Conservation (phyloP, 2,888 invertebrate species). For the Cheilosia vernalis region DNA sequence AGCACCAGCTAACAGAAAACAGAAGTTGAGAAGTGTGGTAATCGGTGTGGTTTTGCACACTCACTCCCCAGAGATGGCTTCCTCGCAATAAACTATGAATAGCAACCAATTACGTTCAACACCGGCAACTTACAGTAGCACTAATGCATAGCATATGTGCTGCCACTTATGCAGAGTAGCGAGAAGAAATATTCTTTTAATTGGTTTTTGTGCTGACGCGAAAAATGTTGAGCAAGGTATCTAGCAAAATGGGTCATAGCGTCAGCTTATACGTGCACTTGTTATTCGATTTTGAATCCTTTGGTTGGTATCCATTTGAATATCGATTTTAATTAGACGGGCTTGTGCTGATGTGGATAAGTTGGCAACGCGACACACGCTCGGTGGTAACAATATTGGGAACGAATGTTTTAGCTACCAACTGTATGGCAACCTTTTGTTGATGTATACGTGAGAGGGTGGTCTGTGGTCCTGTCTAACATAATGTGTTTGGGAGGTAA, state of each 20-base stretch:
- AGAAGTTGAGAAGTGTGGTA: constrained; percentile 63
- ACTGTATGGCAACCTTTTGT: no score
- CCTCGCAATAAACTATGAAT: constrained; percentile 64
- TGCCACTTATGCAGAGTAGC: constrained; percentile 2
- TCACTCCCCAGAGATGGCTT: constrained; percentile 23
- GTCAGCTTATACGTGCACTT: background rate
- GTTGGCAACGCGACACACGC: background rate
- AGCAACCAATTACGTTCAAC: constrained; percentile 63
- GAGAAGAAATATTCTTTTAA: constrained; percentile 49
- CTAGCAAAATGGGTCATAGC: constrained; percentile 18
- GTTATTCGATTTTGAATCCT: background rate
- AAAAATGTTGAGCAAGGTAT: constrained; percentile 3
- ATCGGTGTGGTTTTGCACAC: constrained; percentile 65
- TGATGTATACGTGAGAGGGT: no score
- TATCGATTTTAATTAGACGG: background rate
- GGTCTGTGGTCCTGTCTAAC: no score
- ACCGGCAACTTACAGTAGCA: constrained; percentile 17
- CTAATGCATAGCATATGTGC: constrained; percentile 37
- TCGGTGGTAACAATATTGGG: no score
- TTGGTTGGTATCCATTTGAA: background rate
- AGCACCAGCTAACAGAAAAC: constrained; percentile 10
- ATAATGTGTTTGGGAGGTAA: no score
- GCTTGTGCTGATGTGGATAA: background rate
- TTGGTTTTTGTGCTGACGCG: constrained; percentile 48
- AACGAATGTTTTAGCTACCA: no score